phyloP scores from a whole-genome alignment of 2,888 invertebrate species.

The Acheta domesticus region DNA sequence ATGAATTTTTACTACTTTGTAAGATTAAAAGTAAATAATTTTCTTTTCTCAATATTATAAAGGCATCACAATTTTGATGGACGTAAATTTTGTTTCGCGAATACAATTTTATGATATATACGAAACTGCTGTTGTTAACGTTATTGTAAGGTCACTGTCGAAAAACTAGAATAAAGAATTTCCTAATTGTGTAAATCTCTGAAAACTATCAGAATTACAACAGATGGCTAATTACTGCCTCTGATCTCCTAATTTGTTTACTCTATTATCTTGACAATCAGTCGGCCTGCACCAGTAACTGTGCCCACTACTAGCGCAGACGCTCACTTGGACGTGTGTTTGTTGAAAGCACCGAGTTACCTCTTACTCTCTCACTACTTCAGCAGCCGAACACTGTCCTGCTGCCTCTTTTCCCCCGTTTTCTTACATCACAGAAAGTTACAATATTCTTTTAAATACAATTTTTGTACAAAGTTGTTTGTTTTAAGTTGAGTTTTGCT shows the following conservation, averaged over 20 bases:
- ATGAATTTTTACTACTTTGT: conserved; percentile 25
- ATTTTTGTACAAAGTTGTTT: conserved; percentile 34
- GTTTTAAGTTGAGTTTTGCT: conserved; percentile 25
- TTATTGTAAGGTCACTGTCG: conserved; percentile 3
- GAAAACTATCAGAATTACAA: conserved; percentile 24
- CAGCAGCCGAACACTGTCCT: conserved; percentile 29
- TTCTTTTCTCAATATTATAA: conserved; percentile 27
- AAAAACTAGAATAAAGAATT: conserved; percentile 12
- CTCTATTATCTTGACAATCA: conserved; percentile 21
- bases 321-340: conserved; percentile 27
- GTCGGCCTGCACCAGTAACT: conserved; percentile 25
- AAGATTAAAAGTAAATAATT: conserved; percentile 23
- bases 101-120: background rate
- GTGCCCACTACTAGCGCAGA: conserved; percentile 19
- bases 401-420: conserved; percentile 36
- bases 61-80: conserved; percentile 33
- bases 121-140: background rate
- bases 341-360: conserved; percentile 26
- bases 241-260: conserved; percentile 23
- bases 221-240: conserved; percentile 26
- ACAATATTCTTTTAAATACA: conserved; percentile 31
- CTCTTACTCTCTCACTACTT: conserved; percentile 18
- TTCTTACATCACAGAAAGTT: conserved; percentile 36
- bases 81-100: conserved; percentile 34
- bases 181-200: conserved; percentile 21